These are phyloP conservation scores for Callithrix jacchus DNA, from an alignment of 2,113 vertebrate species.

Conservation along the genomic window DNA sequence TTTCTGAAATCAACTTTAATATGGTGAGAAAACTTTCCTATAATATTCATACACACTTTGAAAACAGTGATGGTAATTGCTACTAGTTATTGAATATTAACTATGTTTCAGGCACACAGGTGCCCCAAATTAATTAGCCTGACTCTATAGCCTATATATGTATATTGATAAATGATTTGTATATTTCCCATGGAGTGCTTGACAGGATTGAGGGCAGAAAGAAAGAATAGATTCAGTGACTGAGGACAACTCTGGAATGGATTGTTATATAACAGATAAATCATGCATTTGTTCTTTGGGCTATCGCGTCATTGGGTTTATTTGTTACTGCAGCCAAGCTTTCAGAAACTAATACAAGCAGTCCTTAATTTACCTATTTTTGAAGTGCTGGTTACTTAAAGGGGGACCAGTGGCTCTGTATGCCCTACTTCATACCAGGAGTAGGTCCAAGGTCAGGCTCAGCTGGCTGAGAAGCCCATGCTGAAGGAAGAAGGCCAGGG, in stretches of 20 bases:
- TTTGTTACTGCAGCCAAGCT: not conserved
- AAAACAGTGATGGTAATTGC: not conserved
- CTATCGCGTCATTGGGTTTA: not conserved
- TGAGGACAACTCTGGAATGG: not conserved
- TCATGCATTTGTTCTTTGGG: not conserved
- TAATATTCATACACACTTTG: not conserved
- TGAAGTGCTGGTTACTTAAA: not conserved
- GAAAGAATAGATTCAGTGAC: not conserved
- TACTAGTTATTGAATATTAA: not conserved
- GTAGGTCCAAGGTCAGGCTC: not conserved
- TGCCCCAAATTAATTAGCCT: not conserved
- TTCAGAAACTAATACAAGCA: not conserved
- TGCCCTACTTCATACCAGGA: not conserved
- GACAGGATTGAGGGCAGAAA: not conserved
- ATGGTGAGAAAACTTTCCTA: slow-evolving; percentile 10
- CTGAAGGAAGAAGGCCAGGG: not conserved
- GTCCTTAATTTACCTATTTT: not conserved
- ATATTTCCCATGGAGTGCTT: not conserved
- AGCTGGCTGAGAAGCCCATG: not conserved
- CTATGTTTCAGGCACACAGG: not conserved
- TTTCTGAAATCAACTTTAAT: slow-evolving; percentile 9
- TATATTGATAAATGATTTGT: not conserved
- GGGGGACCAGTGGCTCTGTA: not conserved
- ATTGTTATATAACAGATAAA: not conserved
- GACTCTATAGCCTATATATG: not conserved